These are phyloP conservation scores for Chaetodon auriga DNA, from an alignment of 2,113 vertebrate genomes.

Conservation along the genomic window DNA sequence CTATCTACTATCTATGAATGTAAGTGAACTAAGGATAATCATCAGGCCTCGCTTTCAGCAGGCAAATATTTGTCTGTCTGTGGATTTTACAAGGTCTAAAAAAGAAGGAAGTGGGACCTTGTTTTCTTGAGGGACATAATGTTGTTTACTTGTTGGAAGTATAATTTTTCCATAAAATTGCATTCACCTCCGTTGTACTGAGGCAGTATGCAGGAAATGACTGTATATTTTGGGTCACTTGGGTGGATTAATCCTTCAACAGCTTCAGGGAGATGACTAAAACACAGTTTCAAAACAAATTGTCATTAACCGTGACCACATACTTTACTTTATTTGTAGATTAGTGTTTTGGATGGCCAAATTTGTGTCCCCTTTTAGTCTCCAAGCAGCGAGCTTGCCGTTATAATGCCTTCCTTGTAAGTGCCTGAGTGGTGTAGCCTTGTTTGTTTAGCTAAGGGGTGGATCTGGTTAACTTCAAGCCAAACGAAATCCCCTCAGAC, in stretches of 20 bases:
- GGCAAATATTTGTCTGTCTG: background rate
- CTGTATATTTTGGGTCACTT: background rate
- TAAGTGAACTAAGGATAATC: background rate
- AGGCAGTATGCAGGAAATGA: background rate
- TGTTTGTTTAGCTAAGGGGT: constrained; percentile 59
- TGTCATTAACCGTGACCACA: background rate
- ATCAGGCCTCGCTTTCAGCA: background rate
- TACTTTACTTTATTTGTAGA: background rate
- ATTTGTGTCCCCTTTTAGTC: constrained; percentile 10
- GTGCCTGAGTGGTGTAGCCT: constrained; percentile 23
- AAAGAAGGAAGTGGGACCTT: too few species aligned
- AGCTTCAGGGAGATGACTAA: background rate
- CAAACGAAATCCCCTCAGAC: constrained; percentile 37
- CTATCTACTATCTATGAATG: background rate
- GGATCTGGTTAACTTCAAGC: constrained; percentile 48
- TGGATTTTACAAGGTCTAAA: background rate
- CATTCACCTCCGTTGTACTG: background rate
- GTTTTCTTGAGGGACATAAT: background rate
- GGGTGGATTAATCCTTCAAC: background rate
- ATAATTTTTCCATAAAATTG: background rate
- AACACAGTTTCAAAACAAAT: background rate
- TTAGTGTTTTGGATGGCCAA: background rate
- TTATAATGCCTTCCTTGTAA: constrained; percentile 54
- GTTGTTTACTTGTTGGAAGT: background rate
- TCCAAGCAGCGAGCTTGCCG: constrained; percentile 24